Base-by-base conservation (phyloP, 2,113 vertebrate genomes). In the Hassar affinis region DNA sequence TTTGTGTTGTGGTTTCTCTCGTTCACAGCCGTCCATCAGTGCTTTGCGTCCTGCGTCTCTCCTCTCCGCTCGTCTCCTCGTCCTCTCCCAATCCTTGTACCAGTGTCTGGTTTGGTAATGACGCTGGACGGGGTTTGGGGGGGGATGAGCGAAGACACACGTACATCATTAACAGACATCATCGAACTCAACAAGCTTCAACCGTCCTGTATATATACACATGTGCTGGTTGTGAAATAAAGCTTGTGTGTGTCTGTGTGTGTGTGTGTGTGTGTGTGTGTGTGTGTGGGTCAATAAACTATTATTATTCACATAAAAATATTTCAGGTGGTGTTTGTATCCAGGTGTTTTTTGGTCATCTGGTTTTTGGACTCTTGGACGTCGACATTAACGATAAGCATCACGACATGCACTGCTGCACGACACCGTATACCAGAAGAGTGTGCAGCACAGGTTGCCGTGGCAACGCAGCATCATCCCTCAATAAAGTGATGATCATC, bases 51-150 rank as follows among this genome's bases (percentile, higher is more conserved):
- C 42, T 7, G 69, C 42, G 42, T 72, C 35, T 25, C 18, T 69
- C 66, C 25, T 42, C 22, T 25, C 20, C 15, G 18, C n/a, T 33
- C 61, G 56, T 66, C 54, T 81, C 90, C 87, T 86, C 88, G 90
- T 80, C 91, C 88, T 93, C 94, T 95, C 94, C 94, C 94, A 95
- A 95, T 94, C 94, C 94, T 95, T 95, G 94, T 95, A 95, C 94
- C 94, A 95, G 94, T 93, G 94, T 94, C 92, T 90, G 25, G 82
- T 87, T 76, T 62, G n/a, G 38, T 71, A 47, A 54, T 80, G 92
- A 93, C 94, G 88, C 94, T 94, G 94, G 93, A 89, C 92, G 87
- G 93, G 93, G 84, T 90, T 94, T 95, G 93, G 94, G 93, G 91
- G 93, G 91, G 88, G 90, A 85, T 71, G 86, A 56, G 84, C 74